These are phyloP conservation scores for Suncus etruscus DNA, from an alignment of 2,113 vertebrate genomes.

Conservation along the genomic window DNA sequence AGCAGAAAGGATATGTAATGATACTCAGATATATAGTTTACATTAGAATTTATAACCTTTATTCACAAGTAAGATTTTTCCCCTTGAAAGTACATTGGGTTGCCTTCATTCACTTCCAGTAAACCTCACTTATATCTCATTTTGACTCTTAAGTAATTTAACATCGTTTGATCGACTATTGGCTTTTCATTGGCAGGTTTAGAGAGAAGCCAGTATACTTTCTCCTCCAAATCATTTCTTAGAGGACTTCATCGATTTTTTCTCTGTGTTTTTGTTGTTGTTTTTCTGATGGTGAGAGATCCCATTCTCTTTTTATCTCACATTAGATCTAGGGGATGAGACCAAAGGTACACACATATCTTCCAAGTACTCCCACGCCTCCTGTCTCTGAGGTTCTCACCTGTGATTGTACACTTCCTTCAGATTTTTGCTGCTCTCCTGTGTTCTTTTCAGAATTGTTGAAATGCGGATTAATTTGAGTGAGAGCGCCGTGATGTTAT, in stretches of 20 bases:
- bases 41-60: constrained; percentile 47
- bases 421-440: too few species aligned
- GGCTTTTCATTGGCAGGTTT: constrained; percentile 34
- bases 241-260: too few species aligned
- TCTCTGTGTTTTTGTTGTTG: not conserved
- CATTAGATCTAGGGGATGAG: not conserved
- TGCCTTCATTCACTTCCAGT: not conserved
- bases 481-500: not conserved
- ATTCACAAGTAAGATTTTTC: not conserved
- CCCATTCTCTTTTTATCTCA: constrained; percentile 16
- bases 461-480: constrained; percentile 42
- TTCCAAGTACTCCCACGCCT: not conserved
- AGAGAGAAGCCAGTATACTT: constrained; percentile 22
- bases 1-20: not conserved
- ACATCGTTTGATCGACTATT: constrained; percentile 34
- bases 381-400: too few species aligned
- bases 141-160: constrained; percentile 34
- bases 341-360: not conserved
- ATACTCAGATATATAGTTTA: constrained; percentile 30
- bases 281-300: constrained; percentile 6
- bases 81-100: not conserved
- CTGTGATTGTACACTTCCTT: too few species aligned
- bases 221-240: constrained; percentile 4
- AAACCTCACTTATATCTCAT: constrained; percentile 11
- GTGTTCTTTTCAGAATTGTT: constrained; percentile 47